Base-by-base conservation (phyloP, 2,797 vertebrate species). In the Lerista edwardsae region DNA sequence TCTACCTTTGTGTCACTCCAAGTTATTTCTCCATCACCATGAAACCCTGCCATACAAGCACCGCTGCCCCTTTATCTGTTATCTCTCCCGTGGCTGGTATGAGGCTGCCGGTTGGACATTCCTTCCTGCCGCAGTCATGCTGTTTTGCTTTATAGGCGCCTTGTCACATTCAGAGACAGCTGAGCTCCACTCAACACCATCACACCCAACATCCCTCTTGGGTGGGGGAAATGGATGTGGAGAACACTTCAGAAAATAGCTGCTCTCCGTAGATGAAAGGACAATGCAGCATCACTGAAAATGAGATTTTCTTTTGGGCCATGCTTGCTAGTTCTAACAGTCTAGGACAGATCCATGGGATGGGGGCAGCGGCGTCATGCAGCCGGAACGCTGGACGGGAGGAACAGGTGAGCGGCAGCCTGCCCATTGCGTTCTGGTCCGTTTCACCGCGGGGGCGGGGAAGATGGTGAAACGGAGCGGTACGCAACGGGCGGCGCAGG, bases 151-250 rank as follows among this genome's bases (percentile, higher is more conserved):
- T 81, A 61, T 79, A 47, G 39, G 62, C 77, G 77, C 21, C 1
- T 0, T 62, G 69, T 81, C 74, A 78, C 55, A 41, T 75, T 74
- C 72, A 25, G 55, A 83, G 76, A 78, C 62, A 83, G 61, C 15
- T 80, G 57, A 47, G 73, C 34, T 73, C 73, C 79, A 77, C 65
- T 87, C 86, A 81, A 59, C 86, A 84, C 82, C 82, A 81, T 87
- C 73, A 73, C 78, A 73, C 82, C 73, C 86, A 65, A 31, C 25
- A 21, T 71, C 31, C 47, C 79, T 71, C 64, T 36, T 27, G 31
- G 41, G 12, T 25, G 23, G 59, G 34, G 29, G 29, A 36, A 59
- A 41, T 15, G 9, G n/a, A 61, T 1, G 44, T n/a, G n/a, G n/a
- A 21, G 34, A 39, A 82, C 47, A 27, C 61, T 71, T 75, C 39